Conservation (phyloP, 92 coral and sea anemone species). For the Chrysogorgia sp. region DNA sequence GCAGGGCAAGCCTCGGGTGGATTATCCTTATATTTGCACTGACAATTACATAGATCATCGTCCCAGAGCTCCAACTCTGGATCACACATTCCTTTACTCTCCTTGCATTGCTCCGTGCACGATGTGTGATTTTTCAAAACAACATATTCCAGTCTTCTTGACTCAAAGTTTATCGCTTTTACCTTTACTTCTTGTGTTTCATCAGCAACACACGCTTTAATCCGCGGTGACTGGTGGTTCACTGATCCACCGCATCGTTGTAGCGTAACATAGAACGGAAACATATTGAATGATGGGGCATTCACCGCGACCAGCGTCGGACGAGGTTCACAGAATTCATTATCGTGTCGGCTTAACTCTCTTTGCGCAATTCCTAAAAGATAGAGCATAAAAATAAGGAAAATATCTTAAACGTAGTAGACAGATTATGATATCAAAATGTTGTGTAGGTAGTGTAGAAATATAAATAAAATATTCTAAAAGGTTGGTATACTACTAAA, state of each 20-base stretch:
- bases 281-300: constrained; percentile 13
- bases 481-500: too few species aligned
- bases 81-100: constrained; percentile 43
- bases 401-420: too few species aligned
- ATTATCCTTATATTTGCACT: constrained; percentile 54
- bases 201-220: constrained; percentile 33
- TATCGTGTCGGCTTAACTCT: background rate
- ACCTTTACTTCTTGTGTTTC: constrained; percentile 47
- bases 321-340: constrained; percentile 42
- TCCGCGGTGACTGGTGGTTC: constrained; percentile 21
- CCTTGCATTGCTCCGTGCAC: constrained; percentile 53
- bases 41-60: constrained; percentile 47
- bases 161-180: constrained; percentile 4
- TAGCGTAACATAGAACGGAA: constrained; percentile 59
- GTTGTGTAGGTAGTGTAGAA: too few species aligned
- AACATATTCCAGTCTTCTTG: background rate
- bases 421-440: too few species aligned
- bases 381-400: too few species aligned
- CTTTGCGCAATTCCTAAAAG: constrained; percentile 16
- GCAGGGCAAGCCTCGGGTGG: constrained; percentile 45
- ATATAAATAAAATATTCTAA: too few species aligned
- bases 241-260: constrained; percentile 69
- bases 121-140: constrained; percentile 63
- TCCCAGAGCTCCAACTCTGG: constrained; percentile 42
- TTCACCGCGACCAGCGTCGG: constrained; percentile 60